Evolutionary conservation across 2,888 invertebrate genomes (phyloP).

Genomic region (Exocentrus adspersus): DNA sequence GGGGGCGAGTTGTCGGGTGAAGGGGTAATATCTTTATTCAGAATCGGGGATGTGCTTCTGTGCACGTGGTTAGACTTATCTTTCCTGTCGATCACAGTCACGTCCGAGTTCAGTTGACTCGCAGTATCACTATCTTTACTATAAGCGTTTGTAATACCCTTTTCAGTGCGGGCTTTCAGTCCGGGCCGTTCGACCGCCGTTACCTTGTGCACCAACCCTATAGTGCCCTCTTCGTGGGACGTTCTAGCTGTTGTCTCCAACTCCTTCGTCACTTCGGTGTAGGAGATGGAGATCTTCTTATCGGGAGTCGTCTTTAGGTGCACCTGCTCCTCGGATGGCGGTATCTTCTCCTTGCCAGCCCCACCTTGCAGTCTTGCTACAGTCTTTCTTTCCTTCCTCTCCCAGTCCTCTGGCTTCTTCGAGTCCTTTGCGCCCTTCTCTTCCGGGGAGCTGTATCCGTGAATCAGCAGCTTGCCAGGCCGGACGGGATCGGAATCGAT

Average conservation of each 20-base stretch:
- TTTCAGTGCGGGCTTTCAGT: slow-evolving; percentile 7
- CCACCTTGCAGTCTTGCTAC: slow-evolving; percentile 63
- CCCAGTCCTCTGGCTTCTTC: slow-evolving; percentile 63
- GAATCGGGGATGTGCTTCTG: slow-evolving; percentile 62
- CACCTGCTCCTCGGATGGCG: slow-evolving; percentile 49
- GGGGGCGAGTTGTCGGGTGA: slow-evolving; percentile 51
- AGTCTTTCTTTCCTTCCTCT: slow-evolving; percentile 59
- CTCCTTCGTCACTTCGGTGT: slow-evolving; percentile 40
- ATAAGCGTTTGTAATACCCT: slow-evolving; percentile 9
- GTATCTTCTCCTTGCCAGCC: slow-evolving; percentile 57
- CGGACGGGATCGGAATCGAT: slow-evolving; percentile 55
- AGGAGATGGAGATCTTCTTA: slow-evolving; percentile 47
- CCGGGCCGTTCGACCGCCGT: slow-evolving; percentile 6
- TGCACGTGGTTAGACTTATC: slow-evolving; percentile 47
- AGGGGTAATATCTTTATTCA: slow-evolving; percentile 56
- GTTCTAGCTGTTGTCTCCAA: slow-evolving; percentile 13
- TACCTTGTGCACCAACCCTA: slow-evolving; percentile 36
- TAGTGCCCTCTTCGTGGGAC: slow-evolving; percentile 34
- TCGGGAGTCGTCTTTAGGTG: slow-evolving; percentile 50
- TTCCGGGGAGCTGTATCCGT: slow-evolving; percentile 57
- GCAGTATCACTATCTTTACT: not conserved
- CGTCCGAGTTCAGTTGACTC: not conserved
- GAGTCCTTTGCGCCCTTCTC: slow-evolving; percentile 64
- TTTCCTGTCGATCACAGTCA: slow-evolving; percentile 21
- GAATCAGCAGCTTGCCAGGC: slow-evolving; percentile 56